Evolutionary conservation across 2,888 invertebrate species (phyloP).

Genomic region (Hirtodrosophila cameraria): DNA sequence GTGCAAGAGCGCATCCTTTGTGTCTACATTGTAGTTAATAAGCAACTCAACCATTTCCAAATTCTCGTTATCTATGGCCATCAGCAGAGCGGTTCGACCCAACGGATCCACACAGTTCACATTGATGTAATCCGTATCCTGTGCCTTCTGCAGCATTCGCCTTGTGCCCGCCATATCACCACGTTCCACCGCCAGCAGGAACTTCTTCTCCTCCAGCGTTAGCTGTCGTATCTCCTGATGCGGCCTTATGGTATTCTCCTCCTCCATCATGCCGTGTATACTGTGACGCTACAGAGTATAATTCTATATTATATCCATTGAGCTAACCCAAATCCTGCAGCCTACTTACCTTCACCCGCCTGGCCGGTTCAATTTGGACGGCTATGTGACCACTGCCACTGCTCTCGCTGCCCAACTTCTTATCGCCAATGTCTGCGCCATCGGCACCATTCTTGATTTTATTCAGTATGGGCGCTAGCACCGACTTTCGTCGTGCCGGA

Average conservation of each 20-base stretch:
- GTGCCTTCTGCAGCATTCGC: constrained; percentile 91
- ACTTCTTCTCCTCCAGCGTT: constrained; percentile 94
- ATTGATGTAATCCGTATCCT: constrained; percentile 92
- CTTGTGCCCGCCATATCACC: constrained; percentile 96
- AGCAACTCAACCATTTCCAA: constrained; percentile 97
- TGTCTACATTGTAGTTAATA: constrained; percentile 93
- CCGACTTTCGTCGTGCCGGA: constrained; percentile 83
- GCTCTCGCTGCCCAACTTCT: constrained; percentile 72
- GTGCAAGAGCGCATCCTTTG: constrained; percentile 97
- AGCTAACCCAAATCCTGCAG: fast-evolving
- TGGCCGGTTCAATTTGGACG: constrained; percentile 83
- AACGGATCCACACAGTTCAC: constrained; percentile 99
- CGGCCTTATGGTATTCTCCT: constrained; percentile 94
- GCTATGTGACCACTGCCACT: constrained; percentile 81
- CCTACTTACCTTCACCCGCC: constrained; percentile 82
- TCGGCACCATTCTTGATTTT: constrained; percentile 83
- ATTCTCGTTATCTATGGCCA: constrained; percentile 99
- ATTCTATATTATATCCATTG: fast-evolving
- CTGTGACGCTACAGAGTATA: constrained; percentile 82
- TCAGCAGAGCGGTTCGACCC: constrained; percentile 96
- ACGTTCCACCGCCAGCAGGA: constrained; percentile 96
- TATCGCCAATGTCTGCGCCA: constrained; percentile 68
- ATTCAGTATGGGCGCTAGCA: constrained; percentile 82
- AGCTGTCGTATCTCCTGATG: constrained; percentile 88
- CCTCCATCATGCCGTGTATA: constrained; percentile 96